Conservation (phyloP, 2,797 vertebrate species). For the Muscicapa comitata region DNA sequence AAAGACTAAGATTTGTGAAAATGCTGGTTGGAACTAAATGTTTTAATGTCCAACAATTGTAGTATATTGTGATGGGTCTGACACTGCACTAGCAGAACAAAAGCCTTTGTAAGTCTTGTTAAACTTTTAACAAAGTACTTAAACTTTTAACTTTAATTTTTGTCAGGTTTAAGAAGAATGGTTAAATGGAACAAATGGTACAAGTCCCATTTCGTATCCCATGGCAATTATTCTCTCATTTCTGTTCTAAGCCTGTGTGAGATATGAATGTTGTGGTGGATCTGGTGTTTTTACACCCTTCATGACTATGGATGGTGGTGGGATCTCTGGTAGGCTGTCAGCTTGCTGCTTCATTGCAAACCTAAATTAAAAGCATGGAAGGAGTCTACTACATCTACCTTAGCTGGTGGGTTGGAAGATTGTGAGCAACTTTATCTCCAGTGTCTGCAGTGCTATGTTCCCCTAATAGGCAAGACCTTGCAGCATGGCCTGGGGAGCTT, state of each 20-base stretch:
- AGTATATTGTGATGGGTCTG: not conserved
- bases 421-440: rapidly evolving
- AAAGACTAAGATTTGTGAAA: not conserved
- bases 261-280: not conserved
- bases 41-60: not conserved
- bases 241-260: not conserved
- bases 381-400: not conserved
- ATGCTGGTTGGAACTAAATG: not conserved
- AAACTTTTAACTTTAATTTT: not conserved
- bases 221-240: not conserved
- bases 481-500: not conserved
- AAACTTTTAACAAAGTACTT: not conserved
- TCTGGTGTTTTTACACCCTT: not conserved
- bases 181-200: not conserved
- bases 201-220: not conserved
- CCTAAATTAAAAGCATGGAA: not conserved
- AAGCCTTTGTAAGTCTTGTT: not conserved
- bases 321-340: not conserved
- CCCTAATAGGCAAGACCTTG: not conserved
- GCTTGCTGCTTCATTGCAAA: not conserved
- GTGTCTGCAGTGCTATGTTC: not conserved
- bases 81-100: not conserved
- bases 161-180: not conserved
- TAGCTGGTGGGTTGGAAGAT: not conserved
- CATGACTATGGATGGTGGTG: not conserved